A percentile compares a stretch with the other conserved stretches of the same genome.
phyloP scores from a whole-genome alignment of 2,797 vertebrate genomes.

The Anolis apletophallus region DNA sequence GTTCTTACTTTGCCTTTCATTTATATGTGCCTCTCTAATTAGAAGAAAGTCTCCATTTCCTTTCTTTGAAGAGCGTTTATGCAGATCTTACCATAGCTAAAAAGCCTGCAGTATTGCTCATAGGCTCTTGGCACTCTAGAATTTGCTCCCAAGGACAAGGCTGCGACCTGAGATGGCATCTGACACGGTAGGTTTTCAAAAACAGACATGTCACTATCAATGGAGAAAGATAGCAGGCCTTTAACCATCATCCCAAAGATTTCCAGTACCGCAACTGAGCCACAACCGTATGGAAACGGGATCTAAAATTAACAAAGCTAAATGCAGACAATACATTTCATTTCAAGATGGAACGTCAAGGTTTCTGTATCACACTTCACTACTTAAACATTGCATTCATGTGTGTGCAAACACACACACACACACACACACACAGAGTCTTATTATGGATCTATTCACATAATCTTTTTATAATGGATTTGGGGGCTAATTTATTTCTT shows the following conservation, averaged over 20 bases:
- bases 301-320: conserved; percentile 23
- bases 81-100: background rate
- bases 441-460: conserved; percentile 26
- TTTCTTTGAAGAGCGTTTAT: background rate
- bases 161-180: background rate
- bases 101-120: background rate
- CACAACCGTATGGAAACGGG: background rate
- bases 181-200: background rate
- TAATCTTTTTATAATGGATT: conserved; percentile 17
- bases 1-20: background rate
- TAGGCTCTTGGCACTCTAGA: background rate
- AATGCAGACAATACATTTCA: conserved; percentile 18
- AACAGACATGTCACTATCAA: background rate
- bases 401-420: too few species aligned
- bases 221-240: too few species aligned
- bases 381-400: background rate
- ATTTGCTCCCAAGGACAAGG: background rate
- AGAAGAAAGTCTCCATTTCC: background rate
- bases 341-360: conserved; percentile 19
- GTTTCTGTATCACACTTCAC: background rate
- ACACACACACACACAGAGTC: background rate
- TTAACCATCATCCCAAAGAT: background rate
- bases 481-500: conserved; percentile 10
- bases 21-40: background rate
- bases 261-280: background rate